Conservation (phyloP, 2,888 invertebrate genomes). For the Stomorhina lunata region DNA sequence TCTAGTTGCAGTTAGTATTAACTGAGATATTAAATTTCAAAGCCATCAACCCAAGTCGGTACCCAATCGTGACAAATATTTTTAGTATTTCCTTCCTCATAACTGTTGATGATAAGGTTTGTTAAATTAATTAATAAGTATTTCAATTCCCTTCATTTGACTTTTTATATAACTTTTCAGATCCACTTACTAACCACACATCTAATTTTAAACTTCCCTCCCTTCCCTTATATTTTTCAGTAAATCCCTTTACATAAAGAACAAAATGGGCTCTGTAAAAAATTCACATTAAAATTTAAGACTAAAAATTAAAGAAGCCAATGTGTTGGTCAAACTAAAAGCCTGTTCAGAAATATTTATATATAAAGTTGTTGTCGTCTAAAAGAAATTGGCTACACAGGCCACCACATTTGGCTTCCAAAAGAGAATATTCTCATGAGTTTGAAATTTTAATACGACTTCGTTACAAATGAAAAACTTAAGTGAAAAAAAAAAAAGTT, state of each 20-base stretch:
- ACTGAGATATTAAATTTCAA: no score
- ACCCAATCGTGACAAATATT: no score
- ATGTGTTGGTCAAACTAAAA: constrained; percentile 49
- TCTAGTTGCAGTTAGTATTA: no score
- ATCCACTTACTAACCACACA: constrained; percentile 39
- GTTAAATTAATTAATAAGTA: constrained; percentile 32
- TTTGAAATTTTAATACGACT: constrained; percentile 63
- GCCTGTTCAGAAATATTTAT: constrained; percentile 44
- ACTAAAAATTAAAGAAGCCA: not conserved
- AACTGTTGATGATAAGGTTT: not conserved
- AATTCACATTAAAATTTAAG: not conserved
- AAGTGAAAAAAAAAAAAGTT: constrained; percentile 62
- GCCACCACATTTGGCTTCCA: constrained; percentile 8
- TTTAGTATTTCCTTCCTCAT: not conserved
- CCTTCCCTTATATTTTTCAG: no score
- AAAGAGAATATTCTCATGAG: constrained; percentile 43
- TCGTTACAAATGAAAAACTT: constrained; percentile 66
- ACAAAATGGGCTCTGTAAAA: constrained; percentile 18
- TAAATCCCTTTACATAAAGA: no score
- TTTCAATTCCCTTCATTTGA: constrained; percentile 37
- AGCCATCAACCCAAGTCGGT: no score
- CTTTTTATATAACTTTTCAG: constrained; percentile 49
- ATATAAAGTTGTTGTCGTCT: constrained; percentile 3
- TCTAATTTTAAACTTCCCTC: constrained; percentile 7
- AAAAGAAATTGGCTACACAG: constrained; percentile 30